Evolutionary conservation across 2,113 vertebrate species (phyloP).

Genomic region (Actenoides hombroni): DNA sequence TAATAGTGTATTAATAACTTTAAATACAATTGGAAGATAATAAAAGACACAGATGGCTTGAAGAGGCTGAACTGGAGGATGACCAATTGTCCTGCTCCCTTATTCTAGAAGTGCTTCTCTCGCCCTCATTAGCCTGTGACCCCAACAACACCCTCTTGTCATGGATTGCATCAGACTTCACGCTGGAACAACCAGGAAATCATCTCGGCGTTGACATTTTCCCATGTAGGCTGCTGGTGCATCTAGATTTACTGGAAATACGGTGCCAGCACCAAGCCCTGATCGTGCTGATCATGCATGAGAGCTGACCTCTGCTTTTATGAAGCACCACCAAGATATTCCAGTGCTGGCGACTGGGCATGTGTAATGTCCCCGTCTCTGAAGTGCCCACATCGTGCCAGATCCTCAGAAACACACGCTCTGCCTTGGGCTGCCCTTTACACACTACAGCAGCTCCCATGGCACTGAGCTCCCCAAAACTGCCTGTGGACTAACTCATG

Average conservation of each 20-base stretch:
- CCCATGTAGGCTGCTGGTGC: background rate
- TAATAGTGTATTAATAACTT: background rate
- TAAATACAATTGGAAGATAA: background rate
- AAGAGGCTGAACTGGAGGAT: background rate
- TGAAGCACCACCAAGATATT: background rate
- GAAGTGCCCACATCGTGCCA: background rate
- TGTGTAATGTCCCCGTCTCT: no score
- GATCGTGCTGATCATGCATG: fast-evolving
- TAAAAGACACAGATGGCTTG: background rate
- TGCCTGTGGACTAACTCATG: background rate
- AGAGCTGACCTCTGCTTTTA: background rate
- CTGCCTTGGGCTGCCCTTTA: background rate
- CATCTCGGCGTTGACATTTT: background rate
- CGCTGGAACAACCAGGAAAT: background rate
- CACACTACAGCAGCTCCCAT: background rate
- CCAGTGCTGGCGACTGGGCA: fast-evolving
- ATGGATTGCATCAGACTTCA: background rate
- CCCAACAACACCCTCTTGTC: background rate
- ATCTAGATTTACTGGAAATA: background rate
- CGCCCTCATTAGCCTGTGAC: background rate
- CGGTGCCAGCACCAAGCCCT: fast-evolving
- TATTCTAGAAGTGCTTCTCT: background rate
- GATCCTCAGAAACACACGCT: background rate
- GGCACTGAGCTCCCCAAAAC: background rate
- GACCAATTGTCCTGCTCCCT: background rate